Percentiles rank a stretch among this genome's conserved stretches.
Evolutionary conservation across 1,140 invertebrate genomes (phyloP).

Genomic region (Diuraphis noxia): DNA sequence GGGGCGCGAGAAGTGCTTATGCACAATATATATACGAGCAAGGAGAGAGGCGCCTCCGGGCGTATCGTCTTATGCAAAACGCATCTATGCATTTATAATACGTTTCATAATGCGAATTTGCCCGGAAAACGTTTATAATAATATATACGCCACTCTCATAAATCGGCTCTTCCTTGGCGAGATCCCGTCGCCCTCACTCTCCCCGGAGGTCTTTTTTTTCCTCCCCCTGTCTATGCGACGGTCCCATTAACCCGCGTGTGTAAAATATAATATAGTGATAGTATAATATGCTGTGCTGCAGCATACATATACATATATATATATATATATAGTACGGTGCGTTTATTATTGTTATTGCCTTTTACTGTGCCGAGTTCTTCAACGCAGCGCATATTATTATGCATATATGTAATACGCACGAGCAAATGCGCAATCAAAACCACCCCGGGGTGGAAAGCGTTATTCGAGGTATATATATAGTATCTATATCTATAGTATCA

Average conservation of each 20-base stretch:
- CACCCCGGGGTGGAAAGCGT: not conserved
- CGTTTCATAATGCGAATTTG: constrained; percentile 51
- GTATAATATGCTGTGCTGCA: too few relatives aligned
- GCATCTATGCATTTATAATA: constrained; percentile 53
- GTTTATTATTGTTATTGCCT: constrained; percentile 50
- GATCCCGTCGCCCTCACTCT: not conserved
- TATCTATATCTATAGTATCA: too few relatives aligned
- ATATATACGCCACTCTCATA: constrained; percentile 15
- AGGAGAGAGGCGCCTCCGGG: constrained; percentile 41
- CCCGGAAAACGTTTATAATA: constrained; percentile 53
- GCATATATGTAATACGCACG: not conserved
- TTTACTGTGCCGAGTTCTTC: not conserved
- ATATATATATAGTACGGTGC: not conserved
- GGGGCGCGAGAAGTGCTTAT: not conserved
- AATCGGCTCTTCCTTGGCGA: constrained; percentile 2
- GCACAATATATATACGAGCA: not conserved
- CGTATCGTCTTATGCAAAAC: constrained; percentile 54
- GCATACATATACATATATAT: not conserved
- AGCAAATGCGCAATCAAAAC: not conserved
- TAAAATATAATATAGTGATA: not conserved
- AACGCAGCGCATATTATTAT: not conserved
- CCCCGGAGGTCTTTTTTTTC: constrained; percentile 14
- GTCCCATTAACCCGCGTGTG: not conserved
- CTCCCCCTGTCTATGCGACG: too few relatives aligned
- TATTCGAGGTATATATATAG: too few relatives aligned